A percentile compares a stretch with the other conserved stretches of the same genome.
Conservation (phyloP, 2,888 invertebrate species). For the Melitaea athalia region DNA sequence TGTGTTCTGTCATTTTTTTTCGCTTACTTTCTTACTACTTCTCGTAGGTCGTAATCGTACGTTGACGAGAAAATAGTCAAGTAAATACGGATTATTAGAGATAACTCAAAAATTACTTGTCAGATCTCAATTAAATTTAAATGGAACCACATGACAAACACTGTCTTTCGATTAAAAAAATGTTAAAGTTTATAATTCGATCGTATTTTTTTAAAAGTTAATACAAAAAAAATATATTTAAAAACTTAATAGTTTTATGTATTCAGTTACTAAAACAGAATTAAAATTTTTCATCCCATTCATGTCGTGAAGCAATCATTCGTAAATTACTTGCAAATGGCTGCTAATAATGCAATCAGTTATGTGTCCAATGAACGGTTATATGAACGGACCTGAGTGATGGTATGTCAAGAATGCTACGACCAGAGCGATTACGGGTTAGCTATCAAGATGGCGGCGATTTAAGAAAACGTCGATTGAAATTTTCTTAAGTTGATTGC, state of each 20-base stretch:
- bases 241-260: too few relatives aligned
- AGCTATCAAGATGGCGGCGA: constrained; percentile 3
- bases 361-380: constrained; percentile 8
- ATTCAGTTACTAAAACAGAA: too few relatives aligned
- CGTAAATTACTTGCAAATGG: constrained; percentile 10
- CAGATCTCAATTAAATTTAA: too few relatives aligned
- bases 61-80: too few relatives aligned
- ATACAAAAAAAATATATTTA: neutral
- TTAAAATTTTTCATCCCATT: too few relatives aligned
- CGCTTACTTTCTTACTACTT: too few relatives aligned
- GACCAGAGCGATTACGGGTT: constrained; percentile 15
- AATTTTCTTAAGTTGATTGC: neutral
- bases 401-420: constrained; percentile 24
- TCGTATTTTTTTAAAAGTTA: neutral
- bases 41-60: too few relatives aligned
- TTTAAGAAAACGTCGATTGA: neutral
- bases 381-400: neutral
- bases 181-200: too few relatives aligned
- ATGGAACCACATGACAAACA: too few relatives aligned
- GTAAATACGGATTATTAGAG: too few relatives aligned
- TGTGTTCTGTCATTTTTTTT: too few relatives aligned
- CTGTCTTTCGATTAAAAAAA: neutral
- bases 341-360: constrained; percentile 7
- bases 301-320: neutral
- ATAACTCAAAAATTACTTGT: too few relatives aligned